Evolutionary conservation across 1,140 invertebrate species (phyloP), one percentile per base, ranked within the genome.

Genomic region (Tigriopus japonicus): DNA sequence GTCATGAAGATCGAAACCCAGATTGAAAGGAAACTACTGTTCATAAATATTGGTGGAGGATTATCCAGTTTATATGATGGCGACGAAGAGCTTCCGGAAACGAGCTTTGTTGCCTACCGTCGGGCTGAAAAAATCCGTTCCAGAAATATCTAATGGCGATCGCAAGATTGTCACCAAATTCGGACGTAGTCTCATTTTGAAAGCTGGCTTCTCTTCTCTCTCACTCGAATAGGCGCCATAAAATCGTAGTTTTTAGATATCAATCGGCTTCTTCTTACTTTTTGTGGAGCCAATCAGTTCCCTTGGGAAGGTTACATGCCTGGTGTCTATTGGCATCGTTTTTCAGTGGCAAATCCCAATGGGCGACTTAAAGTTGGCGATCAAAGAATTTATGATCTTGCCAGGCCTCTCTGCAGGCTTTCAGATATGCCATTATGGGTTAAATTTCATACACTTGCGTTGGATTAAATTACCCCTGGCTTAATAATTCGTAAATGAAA

Each of bases 1-100:
- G 42, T 60, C n/a, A 23, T 17, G 17, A 51, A 60, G 23, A 49
- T 60, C 28, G 58, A 60, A 45, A 19, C n/a, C 10, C 15, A 12
- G n/a, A 17, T 12, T 1, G 42, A n/a, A 58, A 23, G 21, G 28
- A 12, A 15, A n/a, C 42, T 60, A 13, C 17, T 19, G 51, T 6
- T 45, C 15, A 52, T 61, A n/a, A 52, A 61, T 19, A 61, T 61
- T 40, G 59, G 59, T 15, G 59, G 59, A 51, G 59, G 59, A 23
- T 40, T 61, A 9, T 61, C 59, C 52, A 61, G 17, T 17, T 52
- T 14, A 13, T 60, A 60, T 24, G 28, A 23, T 28, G 35, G 24
- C 12, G 17, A 21, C 13, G 12, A 24, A 53, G 59, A 61, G 40
- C 59, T 45, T 6, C 49, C 52, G 12, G 59, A 61, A 40, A 54